phyloP scores from a whole-genome alignment of 2,797 vertebrate species.

The Gymnopithys bicolor region DNA sequence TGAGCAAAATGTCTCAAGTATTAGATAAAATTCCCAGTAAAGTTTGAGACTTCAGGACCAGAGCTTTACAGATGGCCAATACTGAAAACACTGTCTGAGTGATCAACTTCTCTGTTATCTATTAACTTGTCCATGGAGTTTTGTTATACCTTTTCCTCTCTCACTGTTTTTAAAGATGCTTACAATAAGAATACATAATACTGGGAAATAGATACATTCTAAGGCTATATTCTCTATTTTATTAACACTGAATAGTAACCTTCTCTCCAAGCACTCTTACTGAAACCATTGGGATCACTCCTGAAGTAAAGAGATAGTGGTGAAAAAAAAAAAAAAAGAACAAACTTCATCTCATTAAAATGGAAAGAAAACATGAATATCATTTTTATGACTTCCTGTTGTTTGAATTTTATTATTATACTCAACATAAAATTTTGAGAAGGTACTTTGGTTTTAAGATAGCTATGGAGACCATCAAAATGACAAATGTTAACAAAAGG shows the following conservation, averaged over 20 bases:
- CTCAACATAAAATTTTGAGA: slow-evolving; percentile 10
- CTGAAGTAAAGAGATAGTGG: neutral
- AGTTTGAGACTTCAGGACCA: too few relatives aligned
- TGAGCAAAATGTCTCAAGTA: too few relatives aligned
- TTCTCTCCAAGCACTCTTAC: neutral
- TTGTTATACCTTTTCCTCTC: neutral
- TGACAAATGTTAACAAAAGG: slow-evolving; percentile 14
- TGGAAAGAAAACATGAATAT: slow-evolving; percentile 13
- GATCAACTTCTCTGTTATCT: neutral
- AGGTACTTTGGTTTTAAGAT: slow-evolving; percentile 22
- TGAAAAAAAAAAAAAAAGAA: neutral
- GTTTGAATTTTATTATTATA: slow-evolving; percentile 19
- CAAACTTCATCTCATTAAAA: neutral
- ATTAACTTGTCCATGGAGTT: neutral
- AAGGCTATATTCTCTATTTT: neutral
- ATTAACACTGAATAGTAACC: neutral
- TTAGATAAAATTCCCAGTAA: too few relatives aligned
- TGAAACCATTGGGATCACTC: neutral
- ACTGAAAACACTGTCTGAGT: neutral
- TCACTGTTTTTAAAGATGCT: neutral
- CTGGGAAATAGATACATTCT: neutral
- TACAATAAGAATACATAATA: neutral
- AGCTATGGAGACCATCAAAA: slow-evolving; percentile 13
- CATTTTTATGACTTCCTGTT: slow-evolving; percentile 32
- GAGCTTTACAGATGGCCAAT: too few relatives aligned